Evolutionary conservation across 64 coral and sea anemone species (phyloP).

Genomic region (Actinia tenebrosa): DNA sequence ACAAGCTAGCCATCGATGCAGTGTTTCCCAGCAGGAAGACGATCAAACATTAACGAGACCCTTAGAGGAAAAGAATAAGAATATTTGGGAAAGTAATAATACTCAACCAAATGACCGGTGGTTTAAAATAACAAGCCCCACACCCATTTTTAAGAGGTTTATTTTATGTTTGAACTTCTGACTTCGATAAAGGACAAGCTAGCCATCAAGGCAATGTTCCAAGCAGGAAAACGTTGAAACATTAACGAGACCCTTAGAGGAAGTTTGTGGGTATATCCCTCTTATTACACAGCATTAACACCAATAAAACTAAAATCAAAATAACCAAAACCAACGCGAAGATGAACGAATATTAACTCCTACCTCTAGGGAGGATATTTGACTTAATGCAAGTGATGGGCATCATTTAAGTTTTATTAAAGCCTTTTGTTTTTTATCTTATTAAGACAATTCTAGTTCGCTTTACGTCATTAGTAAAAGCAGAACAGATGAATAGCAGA

Average conservation of each 20-base stretch:
- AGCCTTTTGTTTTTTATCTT: not conserved
- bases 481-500: not conserved
- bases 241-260: not conserved
- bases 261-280: not conserved
- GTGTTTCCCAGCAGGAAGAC: no score
- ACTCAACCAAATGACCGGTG: not conserved
- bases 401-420: not conserved
- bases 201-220: no score
- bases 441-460: not conserved
- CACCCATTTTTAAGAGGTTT: not conserved
- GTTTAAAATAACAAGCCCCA: not conserved
- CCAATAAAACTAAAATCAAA: not conserved
- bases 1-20: no score
- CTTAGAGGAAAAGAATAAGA: not conserved
- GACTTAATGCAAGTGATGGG: not conserved
- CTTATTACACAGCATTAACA: not conserved
- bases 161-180: no score
- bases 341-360: not conserved
- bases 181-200: no score
- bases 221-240: no score
- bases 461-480: not conserved
- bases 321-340: not conserved
- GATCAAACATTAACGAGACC: not conserved
- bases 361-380: not conserved
- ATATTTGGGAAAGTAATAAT: not conserved